Percentiles rank a stretch among this genome's conserved stretches.
These are phyloP conservation scores for Elaphurus davidianus DNA, from an alignment of 2,113 vertebrate genomes.

Conservation along the genomic window DNA sequence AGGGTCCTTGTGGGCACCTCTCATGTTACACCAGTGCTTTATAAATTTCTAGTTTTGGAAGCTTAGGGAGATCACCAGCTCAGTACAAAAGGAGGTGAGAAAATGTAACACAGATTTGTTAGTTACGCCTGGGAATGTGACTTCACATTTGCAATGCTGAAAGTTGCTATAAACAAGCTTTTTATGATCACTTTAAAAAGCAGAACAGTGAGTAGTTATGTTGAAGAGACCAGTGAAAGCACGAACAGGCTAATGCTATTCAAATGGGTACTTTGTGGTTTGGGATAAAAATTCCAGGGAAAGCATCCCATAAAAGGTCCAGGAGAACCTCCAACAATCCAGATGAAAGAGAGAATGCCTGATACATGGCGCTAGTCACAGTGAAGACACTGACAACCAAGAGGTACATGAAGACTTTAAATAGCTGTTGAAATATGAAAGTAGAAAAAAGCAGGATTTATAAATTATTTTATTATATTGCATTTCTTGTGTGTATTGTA, in stretches of 20 bases:
- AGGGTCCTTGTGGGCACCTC: neutral
- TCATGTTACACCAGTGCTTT: neutral
- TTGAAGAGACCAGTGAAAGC: slow-evolving; percentile 32
- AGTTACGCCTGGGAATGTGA: slow-evolving; percentile 41
- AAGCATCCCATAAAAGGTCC: neutral
- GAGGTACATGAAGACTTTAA: neutral
- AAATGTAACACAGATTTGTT: slow-evolving; percentile 5
- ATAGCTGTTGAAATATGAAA: neutral
- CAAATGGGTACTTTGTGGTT: slow-evolving; percentile 41
- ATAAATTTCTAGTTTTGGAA: slow-evolving; percentile 6
- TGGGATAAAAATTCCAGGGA: slow-evolving; percentile 48
- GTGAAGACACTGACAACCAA: neutral
- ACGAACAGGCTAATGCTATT: neutral
- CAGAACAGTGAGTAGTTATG: slow-evolving; percentile 20
- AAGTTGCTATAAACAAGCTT: slow-evolving; percentile 41
- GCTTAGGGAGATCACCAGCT: neutral
- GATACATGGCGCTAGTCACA: neutral
- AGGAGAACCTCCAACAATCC: neutral
- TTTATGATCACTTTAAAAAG: slow-evolving; percentile 50
- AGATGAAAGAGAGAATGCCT: neutral
- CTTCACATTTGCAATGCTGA: slow-evolving; percentile 42
- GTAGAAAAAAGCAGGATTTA: neutral
- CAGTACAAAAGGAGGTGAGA: slow-evolving; percentile 4
- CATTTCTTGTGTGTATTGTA: neutral
- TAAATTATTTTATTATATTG: neutral